Evolutionary conservation across 2,888 invertebrate genomes (phyloP), one percentile per base, ranked within the genome.

Genomic region (Cloeon dipterum): DNA sequence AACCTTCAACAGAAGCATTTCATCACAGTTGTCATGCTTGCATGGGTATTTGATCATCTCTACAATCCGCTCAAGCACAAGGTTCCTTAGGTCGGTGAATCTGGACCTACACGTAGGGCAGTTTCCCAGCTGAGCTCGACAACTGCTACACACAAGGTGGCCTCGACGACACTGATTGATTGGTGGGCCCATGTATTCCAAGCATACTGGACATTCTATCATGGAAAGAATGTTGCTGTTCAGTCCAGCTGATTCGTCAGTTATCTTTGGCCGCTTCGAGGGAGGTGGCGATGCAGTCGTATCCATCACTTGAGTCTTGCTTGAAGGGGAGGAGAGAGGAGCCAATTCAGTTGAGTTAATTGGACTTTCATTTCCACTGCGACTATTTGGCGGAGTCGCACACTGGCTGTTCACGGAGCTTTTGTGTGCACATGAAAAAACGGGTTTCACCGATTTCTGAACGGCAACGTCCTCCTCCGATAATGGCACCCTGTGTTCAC

Each of bases 91-190:
- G 20, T 62, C 58, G 11, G 44, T 42, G 26, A 50, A 46, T 19
- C 44, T 52, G 38, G 66, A 65, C 44, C 70, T 59, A 52, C 70
- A 70, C 4, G 69, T 62, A 36, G 70, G 70, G 50, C 70, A 70
- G 26, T 60, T 53, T 39, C 57, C 47, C 26, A 68, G 62, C 21
- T 66, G 63, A 34, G 58, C 53, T 46, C 67, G 63, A 47, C 70
- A 70, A 18, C 56, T 56, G 32, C 51, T 53, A 52, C 70, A 70
- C 45, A 70, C 59, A 25, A 70, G 61, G 52, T 70, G 70, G 0
- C 70, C 70, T 48, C 68, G 65, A 7, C 66, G 63, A 50, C 70
- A 70, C 52, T 70, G 70, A 40, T 63, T 57, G 43, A 70, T 63
- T 18, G 70, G 70, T 36, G 70, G 65, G 47, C 60, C 59, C 54